These are phyloP conservation scores for Mechanitis mazaeus DNA, from an alignment of 2,888 invertebrate genomes.

Conservation along the genomic window DNA sequence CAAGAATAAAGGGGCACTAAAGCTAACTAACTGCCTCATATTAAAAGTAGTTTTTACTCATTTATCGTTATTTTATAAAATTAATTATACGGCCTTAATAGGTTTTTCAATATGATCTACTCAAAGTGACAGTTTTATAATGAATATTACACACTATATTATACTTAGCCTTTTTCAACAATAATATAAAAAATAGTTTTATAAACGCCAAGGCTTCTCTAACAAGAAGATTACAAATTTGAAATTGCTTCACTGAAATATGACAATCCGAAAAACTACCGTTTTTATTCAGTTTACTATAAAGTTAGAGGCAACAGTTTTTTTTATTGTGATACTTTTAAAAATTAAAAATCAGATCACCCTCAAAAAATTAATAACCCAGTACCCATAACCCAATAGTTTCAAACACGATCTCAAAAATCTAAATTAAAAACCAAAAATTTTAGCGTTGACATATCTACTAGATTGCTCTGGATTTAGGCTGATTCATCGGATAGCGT, in stretches of 20 bases:
- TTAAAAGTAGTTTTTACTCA: slow-evolving; percentile 16
- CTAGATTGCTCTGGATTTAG: slow-evolving; percentile 6
- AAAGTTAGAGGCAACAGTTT: neutral
- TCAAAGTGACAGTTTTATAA: neutral
- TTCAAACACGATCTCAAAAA: neutral
- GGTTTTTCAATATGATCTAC: slow-evolving; percentile 7
- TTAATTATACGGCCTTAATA: slow-evolving; percentile 14
- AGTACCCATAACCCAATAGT: too few species aligned
- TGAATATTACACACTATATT: neutral
- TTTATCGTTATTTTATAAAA: slow-evolving; percentile 19
- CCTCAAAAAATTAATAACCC: too few species aligned
- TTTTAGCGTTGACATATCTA: neutral
- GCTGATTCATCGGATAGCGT: slow-evolving; percentile 12
- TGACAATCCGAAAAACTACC: neutral
- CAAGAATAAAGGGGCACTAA: slow-evolving; percentile 14
- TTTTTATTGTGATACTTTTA: neutral
- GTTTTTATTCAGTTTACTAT: neutral
- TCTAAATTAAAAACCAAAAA: neutral
- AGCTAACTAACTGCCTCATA: slow-evolving; percentile 20
- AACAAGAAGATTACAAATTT: slow-evolving; percentile 8
- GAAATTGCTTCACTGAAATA: neutral
- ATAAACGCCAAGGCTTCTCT: neutral
- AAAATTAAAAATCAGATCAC: too few species aligned
- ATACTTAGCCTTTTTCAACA: neutral
- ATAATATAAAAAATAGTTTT: slow-evolving; percentile 3